Conservation (phyloP, 2,797 vertebrate genomes). For the Acanthurus tractus region DNA sequence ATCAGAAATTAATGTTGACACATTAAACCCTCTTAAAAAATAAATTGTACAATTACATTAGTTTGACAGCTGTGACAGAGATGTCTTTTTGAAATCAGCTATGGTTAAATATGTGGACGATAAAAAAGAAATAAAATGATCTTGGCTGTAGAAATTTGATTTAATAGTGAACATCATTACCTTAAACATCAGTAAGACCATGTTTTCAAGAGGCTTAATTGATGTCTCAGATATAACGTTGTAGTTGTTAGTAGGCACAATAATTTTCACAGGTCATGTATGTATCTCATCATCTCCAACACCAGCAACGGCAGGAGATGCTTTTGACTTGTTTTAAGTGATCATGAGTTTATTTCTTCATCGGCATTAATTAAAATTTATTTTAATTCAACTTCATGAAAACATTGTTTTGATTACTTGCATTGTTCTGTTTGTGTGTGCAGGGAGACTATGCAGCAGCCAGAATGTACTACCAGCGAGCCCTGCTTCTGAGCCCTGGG, state of each 20-base stretch:
- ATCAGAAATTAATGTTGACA: no score
- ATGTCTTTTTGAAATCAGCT: no score
- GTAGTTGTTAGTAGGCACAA: no score
- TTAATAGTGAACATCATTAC: no score
- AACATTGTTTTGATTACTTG: background rate
- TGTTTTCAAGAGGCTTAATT: background rate
- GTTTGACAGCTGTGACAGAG: no score
- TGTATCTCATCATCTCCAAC: background rate
- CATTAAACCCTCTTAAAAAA: no score
- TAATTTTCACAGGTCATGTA: background rate
- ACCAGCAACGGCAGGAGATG: background rate
- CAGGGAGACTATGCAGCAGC: constrained; percentile 95
- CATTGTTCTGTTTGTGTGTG: constrained; percentile 1
- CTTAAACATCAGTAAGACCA: background rate
- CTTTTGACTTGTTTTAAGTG: background rate
- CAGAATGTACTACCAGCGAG: constrained; percentile 92
- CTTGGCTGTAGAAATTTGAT: no score
- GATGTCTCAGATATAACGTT: no score
- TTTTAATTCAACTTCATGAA: no score
- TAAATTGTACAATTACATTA: no score
- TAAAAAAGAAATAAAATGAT: no score
- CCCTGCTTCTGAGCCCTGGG: constrained; percentile 91
- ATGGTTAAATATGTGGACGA: no score
- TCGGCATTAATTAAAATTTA: background rate
- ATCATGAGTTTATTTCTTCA: background rate